Conservation (phyloP, 2,888 invertebrate genomes). For the Nasonia oneida region DNA sequence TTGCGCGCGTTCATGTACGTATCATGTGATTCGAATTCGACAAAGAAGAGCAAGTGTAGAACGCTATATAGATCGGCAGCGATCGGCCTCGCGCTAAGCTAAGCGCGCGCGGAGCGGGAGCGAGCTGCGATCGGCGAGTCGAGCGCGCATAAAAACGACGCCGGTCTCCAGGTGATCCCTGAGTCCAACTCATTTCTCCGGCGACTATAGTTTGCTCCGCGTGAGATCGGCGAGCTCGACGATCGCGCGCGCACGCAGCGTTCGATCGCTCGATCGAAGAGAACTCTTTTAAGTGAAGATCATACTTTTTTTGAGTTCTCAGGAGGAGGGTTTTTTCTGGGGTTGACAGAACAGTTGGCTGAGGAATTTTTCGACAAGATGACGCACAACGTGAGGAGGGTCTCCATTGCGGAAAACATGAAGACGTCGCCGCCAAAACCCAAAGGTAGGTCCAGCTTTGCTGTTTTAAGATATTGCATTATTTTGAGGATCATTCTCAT, state of each 20-base stretch:
- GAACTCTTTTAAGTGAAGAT: neutral
- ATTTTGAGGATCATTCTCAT: neutral
- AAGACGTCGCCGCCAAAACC: constrained; percentile 70
- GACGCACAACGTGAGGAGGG: constrained; percentile 68
- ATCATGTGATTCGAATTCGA: neutral
- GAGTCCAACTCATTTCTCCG: constrained; percentile 50
- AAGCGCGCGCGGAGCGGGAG: neutral
- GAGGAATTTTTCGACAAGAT: constrained; percentile 62
- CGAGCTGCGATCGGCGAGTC: neutral
- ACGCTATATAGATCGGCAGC: neutral
- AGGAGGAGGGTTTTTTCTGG: neutral
- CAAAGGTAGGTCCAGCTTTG: constrained; percentile 68
- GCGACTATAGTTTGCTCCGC: neutral
- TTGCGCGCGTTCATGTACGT: neutral
- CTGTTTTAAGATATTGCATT: neutral
- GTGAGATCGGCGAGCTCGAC: neutral
- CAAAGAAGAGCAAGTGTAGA: neutral
- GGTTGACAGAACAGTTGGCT: neutral
- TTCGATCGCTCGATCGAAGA: neutral
- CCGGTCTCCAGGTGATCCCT: constrained; percentile 20
- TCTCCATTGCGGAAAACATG: constrained; percentile 75
- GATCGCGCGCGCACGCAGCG: constrained; percentile 14
- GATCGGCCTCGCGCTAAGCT: neutral
- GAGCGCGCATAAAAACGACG: constrained; percentile 59
- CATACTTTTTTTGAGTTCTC: neutral